Percentiles rank a stretch among this genome's conserved stretches.
These are phyloP conservation scores for Trochalopteron elliotii DNA, from an alignment of 2,113 vertebrate species.

Conservation along the genomic window DNA sequence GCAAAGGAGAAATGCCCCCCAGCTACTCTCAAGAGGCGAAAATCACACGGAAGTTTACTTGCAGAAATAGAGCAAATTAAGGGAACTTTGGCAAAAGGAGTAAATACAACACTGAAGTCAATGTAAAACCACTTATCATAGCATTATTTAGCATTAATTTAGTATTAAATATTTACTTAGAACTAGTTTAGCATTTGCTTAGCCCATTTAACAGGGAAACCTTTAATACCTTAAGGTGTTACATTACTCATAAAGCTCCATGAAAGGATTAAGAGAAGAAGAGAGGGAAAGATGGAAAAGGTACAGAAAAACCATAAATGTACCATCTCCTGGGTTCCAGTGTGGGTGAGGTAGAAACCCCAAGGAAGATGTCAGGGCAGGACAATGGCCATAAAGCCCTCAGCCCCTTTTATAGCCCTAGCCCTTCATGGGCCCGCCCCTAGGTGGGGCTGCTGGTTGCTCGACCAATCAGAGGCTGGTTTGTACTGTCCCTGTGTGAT, in stretches of 20 bases:
- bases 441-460: accelerated
- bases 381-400: accelerated
- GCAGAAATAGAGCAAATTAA: neutral
- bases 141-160: neutral
- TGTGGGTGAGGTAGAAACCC: accelerated
- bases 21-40: neutral
- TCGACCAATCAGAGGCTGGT: accelerated
- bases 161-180: too few species aligned
- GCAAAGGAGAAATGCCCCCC: neutral
- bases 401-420: neutral
- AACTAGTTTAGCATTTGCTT: neutral
- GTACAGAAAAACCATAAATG: neutral
- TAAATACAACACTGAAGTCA: neutral
- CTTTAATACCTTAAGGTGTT: neutral
- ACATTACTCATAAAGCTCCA: neutral
- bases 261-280: neutral
- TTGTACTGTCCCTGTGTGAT: accelerated
- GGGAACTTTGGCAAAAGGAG: neutral
- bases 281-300: neutral
- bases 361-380: accelerated
- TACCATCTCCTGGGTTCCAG: too few species aligned
- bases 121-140: neutral
- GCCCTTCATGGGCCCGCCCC: accelerated
- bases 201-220: neutral
- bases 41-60: neutral